Conservation (phyloP, 2,113 vertebrate genomes). For the Pandion haliaetus region DNA sequence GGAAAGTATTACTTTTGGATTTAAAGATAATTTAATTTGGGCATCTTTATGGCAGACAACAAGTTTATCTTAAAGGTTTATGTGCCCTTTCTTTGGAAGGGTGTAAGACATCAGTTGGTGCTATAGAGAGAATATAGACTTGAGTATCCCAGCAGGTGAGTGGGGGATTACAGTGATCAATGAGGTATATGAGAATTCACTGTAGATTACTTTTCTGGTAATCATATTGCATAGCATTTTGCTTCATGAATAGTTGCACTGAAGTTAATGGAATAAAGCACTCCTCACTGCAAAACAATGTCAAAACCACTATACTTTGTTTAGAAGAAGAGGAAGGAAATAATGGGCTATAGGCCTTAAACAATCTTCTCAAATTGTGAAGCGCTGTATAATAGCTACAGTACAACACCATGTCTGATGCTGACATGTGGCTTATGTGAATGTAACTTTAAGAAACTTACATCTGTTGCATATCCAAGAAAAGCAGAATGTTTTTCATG, state of each 20-base stretch:
- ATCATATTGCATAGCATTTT: background rate
- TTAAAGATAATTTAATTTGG: background rate
- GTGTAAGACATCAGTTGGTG: background rate
- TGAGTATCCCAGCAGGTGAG: background rate
- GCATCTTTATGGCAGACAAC: background rate
- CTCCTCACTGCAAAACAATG: background rate
- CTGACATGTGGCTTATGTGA: background rate
- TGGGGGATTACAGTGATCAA: background rate
- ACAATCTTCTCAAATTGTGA: background rate
- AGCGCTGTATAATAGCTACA: background rate
- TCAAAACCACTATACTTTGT: background rate
- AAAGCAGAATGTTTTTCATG: background rate
- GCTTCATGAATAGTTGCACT: background rate
- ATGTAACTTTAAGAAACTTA: background rate
- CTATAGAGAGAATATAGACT: background rate
- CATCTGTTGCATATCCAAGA: background rate
- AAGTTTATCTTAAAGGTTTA: background rate
- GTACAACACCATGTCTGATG: background rate
- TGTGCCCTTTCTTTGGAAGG: background rate
- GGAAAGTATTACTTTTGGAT: background rate
- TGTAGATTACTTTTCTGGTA: background rate
- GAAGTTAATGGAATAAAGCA: background rate
- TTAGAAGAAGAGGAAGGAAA: background rate
- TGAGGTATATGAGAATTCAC: background rate
- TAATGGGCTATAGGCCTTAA: background rate